Percentiles rank a stretch among this genome's conserved stretches.
Conservation (phyloP, 2,797 vertebrate genomes). For the Coracias cyanogaster region DNA sequence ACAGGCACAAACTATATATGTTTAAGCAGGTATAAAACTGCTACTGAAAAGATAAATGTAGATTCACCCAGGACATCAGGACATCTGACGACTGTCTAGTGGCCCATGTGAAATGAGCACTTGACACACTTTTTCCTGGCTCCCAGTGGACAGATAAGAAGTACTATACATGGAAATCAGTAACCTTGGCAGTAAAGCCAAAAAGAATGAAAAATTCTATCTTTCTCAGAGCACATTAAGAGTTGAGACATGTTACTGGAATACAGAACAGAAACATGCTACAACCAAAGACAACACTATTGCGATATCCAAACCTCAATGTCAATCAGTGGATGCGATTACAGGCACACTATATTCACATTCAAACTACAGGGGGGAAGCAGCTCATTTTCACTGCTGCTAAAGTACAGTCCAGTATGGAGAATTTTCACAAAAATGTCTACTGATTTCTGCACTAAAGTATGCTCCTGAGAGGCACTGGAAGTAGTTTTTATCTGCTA, state of each 20-base stretch:
- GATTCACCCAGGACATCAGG: background rate
- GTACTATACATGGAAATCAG: background rate
- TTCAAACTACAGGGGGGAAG: background rate
- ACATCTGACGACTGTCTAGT: background rate
- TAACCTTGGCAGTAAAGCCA: background rate
- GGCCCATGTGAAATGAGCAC: background rate
- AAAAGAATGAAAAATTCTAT: background rate
- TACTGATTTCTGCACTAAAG: background rate
- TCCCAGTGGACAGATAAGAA: background rate
- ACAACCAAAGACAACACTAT: background rate
- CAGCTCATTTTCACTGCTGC: background rate
- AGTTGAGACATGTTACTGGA: background rate
- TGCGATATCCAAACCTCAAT: background rate
- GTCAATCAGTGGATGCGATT: background rate
- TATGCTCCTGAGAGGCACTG: slow-evolving; percentile 2
- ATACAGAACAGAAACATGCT: background rate
- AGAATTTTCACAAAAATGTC: background rate
- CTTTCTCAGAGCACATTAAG: background rate
- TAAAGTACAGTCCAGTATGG: background rate
- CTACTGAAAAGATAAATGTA: background rate
- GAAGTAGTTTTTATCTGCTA: background rate
- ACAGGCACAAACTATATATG: background rate
- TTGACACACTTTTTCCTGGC: background rate
- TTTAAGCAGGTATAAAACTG: background rate
- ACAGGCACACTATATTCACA: background rate